Percentiles rank a stretch among this genome's conserved stretches.
Conservation (phyloP, 1,140 invertebrate species). For the Rhagoletis pomonella region DNA sequence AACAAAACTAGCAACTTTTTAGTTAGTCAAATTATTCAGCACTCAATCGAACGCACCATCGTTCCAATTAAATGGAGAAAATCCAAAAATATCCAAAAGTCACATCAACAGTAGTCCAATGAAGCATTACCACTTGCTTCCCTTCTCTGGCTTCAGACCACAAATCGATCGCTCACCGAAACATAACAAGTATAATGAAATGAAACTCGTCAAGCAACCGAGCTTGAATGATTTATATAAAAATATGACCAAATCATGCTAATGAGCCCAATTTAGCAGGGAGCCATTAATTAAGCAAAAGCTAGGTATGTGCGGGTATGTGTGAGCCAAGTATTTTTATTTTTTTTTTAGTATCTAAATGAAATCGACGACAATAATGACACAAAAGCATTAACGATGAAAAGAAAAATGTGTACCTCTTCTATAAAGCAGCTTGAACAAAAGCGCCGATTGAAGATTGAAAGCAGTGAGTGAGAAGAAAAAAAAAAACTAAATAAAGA, state of each 20-base stretch:
- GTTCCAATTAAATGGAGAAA: neutral
- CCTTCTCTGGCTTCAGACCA: neutral
- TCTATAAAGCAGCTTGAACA: constrained; percentile 5
- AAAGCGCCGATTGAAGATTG: neutral
- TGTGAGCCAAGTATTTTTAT: neutral
- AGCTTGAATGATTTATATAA: constrained; percentile 47
- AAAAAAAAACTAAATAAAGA: neutral
- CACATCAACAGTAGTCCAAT: constrained; percentile 1
- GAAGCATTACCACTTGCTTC: neutral
- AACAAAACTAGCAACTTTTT: neutral
- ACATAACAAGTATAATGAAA: neutral
- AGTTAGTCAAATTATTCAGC: too few species aligned
- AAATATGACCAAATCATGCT: constrained; percentile 46
- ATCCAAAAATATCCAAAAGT: neutral
- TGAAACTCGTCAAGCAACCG: constrained; percentile 24
- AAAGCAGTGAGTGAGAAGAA: neutral
- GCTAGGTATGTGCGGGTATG: neutral
- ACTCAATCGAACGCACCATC: neutral
- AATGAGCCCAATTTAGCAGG: constrained; percentile 12
- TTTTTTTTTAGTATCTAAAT: neutral
- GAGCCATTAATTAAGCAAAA: constrained; percentile 35
- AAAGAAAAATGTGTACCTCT: neutral
- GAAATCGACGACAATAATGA: constrained; percentile 22
- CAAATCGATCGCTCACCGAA: neutral
- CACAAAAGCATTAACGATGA: constrained; percentile 16